Conservation (phyloP, 2,113 vertebrate species). For the Bostrychus sinensis region DNA sequence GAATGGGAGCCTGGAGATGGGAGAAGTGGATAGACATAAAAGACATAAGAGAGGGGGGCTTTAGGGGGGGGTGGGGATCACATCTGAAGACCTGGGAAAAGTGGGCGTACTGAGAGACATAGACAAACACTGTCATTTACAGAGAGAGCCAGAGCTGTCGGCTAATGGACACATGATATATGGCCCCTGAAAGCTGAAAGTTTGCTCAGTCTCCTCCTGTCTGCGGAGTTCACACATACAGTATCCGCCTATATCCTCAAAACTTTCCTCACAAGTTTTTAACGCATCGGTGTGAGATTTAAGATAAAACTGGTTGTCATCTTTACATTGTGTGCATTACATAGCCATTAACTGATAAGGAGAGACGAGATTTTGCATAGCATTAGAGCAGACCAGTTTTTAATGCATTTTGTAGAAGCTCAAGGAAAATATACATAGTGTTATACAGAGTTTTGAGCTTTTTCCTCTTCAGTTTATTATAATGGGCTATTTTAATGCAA, state of each 20-base stretch:
- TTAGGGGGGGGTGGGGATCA: conserved; percentile 32
- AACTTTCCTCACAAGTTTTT: conserved; percentile 12
- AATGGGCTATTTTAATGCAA: too few species aligned
- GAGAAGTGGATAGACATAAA: conserved; percentile 36
- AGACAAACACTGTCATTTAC: conserved; percentile 68
- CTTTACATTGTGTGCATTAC: background rate
- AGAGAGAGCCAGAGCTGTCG: conserved; percentile 33
- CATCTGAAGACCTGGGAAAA: conserved; percentile 31
- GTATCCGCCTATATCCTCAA: conserved; percentile 23
- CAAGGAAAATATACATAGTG: too few species aligned
- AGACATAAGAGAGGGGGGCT: conserved; percentile 27
- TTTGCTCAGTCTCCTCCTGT: conserved; percentile 41
- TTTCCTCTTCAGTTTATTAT: too few species aligned
- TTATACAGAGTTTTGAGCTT: too few species aligned
- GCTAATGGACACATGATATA: conserved; percentile 62
- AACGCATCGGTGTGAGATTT: background rate
- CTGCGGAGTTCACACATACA: conserved; percentile 46
- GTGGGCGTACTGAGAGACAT: conserved; percentile 15
- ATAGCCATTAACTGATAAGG: conserved; percentile 1
- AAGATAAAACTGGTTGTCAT: background rate
- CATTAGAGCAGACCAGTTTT: background rate
- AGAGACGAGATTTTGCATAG: background rate
- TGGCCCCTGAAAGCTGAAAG: conserved; percentile 37
- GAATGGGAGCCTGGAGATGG: conserved; percentile 33
- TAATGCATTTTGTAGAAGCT: too few species aligned